Evolutionary conservation across 2,113 vertebrate genomes (phyloP).

Genomic region (Lepus timidus): DNA sequence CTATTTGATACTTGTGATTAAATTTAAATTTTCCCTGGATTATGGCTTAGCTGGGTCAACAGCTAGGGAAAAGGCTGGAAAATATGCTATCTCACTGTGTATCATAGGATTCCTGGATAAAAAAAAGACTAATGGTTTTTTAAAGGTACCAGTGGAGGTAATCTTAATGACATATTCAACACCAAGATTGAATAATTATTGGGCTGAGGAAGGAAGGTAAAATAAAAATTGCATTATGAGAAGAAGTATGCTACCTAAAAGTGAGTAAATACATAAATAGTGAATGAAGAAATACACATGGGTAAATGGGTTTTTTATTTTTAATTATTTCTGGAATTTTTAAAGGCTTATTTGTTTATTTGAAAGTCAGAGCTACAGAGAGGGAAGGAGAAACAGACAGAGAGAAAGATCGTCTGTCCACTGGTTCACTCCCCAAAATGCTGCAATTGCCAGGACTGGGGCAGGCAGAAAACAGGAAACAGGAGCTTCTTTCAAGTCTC

Average conservation of each 20-base stretch:
- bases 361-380: too few species aligned
- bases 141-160: neutral
- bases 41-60: neutral
- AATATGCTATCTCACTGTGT: accelerated
- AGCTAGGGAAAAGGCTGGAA: neutral
- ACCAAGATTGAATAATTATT: neutral
- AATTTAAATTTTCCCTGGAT: neutral
- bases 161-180: neutral
- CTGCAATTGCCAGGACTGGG: too few species aligned
- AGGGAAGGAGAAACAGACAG: too few species aligned
- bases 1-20: neutral
- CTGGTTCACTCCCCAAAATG: too few species aligned
- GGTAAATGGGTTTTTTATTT: too few species aligned
- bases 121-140: neutral
- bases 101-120: too few species aligned
- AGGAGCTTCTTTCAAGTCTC: too few species aligned
- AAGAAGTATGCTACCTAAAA: neutral
- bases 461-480: too few species aligned
- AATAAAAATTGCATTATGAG: neutral
- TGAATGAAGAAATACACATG: neutral
- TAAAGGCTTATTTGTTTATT: too few species aligned
- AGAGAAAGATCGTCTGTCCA: too few species aligned
- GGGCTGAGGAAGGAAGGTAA: neutral
- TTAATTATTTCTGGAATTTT: too few species aligned
- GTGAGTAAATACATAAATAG: neutral